Evolutionary conservation across 1,140 invertebrate genomes (phyloP).

Genomic region (Rhagoletis pomonella): DNA sequence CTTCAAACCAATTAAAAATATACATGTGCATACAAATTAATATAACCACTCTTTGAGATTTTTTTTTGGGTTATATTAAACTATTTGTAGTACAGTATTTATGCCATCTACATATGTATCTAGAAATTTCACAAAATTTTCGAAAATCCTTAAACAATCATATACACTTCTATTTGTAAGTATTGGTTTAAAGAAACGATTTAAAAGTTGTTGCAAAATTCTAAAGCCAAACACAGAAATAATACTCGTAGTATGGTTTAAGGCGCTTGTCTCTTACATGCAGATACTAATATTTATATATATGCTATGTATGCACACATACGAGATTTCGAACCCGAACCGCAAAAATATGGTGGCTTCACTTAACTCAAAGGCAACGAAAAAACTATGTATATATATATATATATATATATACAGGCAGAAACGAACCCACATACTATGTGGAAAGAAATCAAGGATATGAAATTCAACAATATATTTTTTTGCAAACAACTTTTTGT

Average conservation of each 20-base stretch:
- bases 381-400: not conserved
- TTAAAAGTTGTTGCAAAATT: not conserved
- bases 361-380: slow-evolving; percentile 1
- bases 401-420: too few relatives aligned
- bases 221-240: not conserved
- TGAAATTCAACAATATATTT: not conserved
- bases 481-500: not conserved
- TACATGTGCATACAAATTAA: too few relatives aligned
- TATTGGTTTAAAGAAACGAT: too few relatives aligned
- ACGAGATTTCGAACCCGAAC: too few relatives aligned
- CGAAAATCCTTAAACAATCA: too few relatives aligned
- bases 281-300: not conserved
- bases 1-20: too few relatives aligned
- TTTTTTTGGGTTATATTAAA: too few relatives aligned
- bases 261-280: not conserved
- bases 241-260: not conserved
- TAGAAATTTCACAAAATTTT: too few relatives aligned
- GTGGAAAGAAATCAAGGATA: not conserved
- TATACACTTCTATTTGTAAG: too few relatives aligned
- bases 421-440: not conserved
- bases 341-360: slow-evolving; percentile 6
- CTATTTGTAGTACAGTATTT: too few relatives aligned
- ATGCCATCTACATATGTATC: too few relatives aligned
- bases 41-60: too few relatives aligned
- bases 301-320: not conserved